Conservation (phyloP, 2,113 vertebrate genomes). For the Regulus satrapa region DNA sequence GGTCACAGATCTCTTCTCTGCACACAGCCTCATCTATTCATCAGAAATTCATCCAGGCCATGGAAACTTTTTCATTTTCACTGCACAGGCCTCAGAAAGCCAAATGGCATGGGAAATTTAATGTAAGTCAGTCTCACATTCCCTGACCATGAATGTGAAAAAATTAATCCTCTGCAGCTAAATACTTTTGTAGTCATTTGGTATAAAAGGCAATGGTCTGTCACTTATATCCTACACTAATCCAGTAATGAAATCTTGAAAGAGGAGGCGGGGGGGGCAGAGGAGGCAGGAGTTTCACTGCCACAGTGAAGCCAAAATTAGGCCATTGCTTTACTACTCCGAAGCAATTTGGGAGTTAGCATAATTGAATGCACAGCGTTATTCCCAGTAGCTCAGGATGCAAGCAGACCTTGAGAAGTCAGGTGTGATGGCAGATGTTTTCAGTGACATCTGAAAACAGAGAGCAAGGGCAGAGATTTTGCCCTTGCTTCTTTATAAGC, state of each 20-base stretch:
- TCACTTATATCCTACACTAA: background rate
- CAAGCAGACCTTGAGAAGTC: background rate
- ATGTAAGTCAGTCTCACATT: slow-evolving; percentile 57
- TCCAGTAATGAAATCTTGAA: slow-evolving; percentile 19
- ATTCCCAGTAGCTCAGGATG: background rate
- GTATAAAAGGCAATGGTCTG: slow-evolving; percentile 46
- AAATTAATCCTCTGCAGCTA: slow-evolving; percentile 47
- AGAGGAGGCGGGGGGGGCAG: background rate
- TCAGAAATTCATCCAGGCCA: slow-evolving; percentile 65
- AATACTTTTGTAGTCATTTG: slow-evolving; percentile 36
- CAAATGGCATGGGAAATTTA: slow-evolving; percentile 62
- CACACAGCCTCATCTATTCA: slow-evolving; percentile 65
- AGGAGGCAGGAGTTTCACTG: background rate
- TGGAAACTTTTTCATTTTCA: slow-evolving; percentile 56
- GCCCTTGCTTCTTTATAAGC: background rate
- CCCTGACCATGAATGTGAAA: slow-evolving; percentile 33
- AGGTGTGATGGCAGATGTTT: background rate
- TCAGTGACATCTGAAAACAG: background rate
- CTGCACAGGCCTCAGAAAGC: slow-evolving; percentile 42
- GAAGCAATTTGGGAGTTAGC: background rate
- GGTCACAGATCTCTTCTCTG: slow-evolving; percentile 46
- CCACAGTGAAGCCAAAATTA: background rate
- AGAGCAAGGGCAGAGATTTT: background rate
- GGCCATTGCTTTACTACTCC: background rate
- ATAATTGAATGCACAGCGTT: background rate